Evolutionary conservation across 2,797 vertebrate species (phyloP).

Genomic region (Catamblyrhynchus diadema): DNA sequence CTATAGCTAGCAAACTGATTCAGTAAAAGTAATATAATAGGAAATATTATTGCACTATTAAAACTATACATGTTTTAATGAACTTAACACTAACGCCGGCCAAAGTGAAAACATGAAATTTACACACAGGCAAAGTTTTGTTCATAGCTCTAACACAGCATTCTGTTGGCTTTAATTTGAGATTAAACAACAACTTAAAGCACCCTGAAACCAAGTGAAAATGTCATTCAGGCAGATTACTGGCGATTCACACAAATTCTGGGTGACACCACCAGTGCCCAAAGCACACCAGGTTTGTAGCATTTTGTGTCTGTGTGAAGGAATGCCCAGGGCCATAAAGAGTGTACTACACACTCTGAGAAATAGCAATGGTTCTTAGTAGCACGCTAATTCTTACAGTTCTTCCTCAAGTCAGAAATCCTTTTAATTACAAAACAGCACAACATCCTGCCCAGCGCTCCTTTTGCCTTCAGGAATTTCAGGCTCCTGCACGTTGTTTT

Average conservation of each 20-base stretch:
- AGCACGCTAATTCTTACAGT: neutral
- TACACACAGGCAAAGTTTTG: neutral
- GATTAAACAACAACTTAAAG: neutral
- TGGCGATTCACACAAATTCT: neutral
- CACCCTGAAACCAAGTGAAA: neutral
- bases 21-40: neutral
- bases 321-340: neutral
- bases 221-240: neutral
- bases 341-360: neutral
- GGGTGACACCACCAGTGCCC: neutral
- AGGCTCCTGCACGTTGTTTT: neutral
- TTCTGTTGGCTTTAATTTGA: neutral
- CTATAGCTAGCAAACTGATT: neutral
- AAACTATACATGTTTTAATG: neutral
- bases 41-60: neutral
- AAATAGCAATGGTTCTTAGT: neutral
- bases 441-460: neutral
- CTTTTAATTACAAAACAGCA: neutral
- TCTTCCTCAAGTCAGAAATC: neutral
- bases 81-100: neutral
- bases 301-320: neutral
- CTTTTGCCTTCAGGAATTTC: neutral
- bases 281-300: neutral
- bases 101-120: neutral
- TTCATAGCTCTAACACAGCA: neutral